Evolutionary conservation across 1,140 invertebrate genomes (phyloP).

Genomic region (Pseudomyrmex sp.): DNA sequence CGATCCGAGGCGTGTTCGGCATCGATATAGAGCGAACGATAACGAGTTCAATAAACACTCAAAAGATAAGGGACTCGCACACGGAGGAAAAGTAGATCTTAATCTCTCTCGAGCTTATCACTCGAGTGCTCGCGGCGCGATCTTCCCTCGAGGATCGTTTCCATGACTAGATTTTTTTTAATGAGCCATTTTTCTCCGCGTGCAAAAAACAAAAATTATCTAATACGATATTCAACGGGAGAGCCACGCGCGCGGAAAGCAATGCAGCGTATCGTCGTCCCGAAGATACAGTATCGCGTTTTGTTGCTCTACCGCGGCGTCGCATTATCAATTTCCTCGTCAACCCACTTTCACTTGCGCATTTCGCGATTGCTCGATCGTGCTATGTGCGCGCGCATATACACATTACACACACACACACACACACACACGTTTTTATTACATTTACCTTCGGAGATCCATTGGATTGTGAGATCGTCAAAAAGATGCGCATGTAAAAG

Average conservation of each 20-base stretch:
- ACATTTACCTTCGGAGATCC: slow-evolving; percentile 4
- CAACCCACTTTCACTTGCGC: slow-evolving; percentile 62
- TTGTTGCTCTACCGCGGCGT: background rate
- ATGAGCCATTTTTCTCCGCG: no score
- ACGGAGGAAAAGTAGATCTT: slow-evolving; percentile 65
- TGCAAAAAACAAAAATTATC: background rate
- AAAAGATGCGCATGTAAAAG: slow-evolving; percentile 16
- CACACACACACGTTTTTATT: slow-evolving; percentile 34
- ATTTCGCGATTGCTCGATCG: slow-evolving; percentile 13
- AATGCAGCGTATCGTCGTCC: background rate
- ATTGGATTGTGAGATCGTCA: slow-evolving; percentile 12
- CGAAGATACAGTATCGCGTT: slow-evolving; percentile 13
- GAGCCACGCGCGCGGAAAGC: slow-evolving; percentile 13
- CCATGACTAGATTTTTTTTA: background rate
- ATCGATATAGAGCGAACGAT: slow-evolving; percentile 73
- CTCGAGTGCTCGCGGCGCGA: slow-evolving; percentile 16
- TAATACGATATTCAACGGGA: slow-evolving; percentile 9
- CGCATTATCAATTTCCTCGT: slow-evolving; percentile 59
- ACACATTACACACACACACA: background rate
- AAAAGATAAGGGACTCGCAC: slow-evolving; percentile 69
- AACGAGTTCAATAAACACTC: slow-evolving; percentile 76
- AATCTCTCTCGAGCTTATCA: slow-evolving; percentile 39
- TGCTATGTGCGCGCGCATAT: no score
- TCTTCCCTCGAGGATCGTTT: background rate
- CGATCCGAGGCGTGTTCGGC: slow-evolving; percentile 63